Evolutionary conservation across 2,797 vertebrate species (phyloP).

Genomic region (Arnoldichthys spilopterus): DNA sequence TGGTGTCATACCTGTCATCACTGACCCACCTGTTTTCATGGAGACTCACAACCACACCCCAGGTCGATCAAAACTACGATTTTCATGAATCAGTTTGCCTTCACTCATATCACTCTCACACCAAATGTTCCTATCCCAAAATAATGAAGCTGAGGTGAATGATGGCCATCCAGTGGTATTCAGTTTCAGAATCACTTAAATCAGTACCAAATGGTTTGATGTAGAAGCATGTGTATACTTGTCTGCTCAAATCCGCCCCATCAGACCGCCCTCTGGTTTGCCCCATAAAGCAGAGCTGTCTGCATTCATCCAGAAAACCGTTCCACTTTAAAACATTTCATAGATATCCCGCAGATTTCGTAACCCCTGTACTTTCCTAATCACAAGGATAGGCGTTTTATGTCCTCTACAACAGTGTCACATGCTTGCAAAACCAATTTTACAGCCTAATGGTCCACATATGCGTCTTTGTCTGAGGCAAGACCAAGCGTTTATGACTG

Average conservation of each 20-base stretch:
- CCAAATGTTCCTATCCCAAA: conserved; percentile 3
- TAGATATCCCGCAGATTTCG: background rate
- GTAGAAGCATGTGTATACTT: background rate
- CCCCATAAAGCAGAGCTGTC: background rate
- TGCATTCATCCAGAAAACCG: background rate
- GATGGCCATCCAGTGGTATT: background rate
- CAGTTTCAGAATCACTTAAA: conserved; percentile 3
- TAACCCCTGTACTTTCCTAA: conserved; percentile 1
- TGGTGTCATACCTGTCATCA: no score
- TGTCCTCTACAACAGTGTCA: background rate
- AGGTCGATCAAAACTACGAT: no score
- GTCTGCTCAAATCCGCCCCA: background rate
- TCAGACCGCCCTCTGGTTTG: background rate
- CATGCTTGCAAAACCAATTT: background rate
- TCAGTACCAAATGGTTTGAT: background rate
- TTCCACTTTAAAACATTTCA: background rate
- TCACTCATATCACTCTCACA: conserved; percentile 16
- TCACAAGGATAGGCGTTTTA: background rate
- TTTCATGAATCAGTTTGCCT: conserved; percentile 9
- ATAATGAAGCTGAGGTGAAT: background rate
- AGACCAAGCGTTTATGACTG: no score
- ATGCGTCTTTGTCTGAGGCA: background rate
- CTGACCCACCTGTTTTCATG: no score
- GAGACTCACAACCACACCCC: no score
- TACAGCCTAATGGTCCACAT: background rate